These are phyloP conservation scores for Lerema accius DNA, from an alignment of 1,140 invertebrate species.

Conservation along the genomic window DNA sequence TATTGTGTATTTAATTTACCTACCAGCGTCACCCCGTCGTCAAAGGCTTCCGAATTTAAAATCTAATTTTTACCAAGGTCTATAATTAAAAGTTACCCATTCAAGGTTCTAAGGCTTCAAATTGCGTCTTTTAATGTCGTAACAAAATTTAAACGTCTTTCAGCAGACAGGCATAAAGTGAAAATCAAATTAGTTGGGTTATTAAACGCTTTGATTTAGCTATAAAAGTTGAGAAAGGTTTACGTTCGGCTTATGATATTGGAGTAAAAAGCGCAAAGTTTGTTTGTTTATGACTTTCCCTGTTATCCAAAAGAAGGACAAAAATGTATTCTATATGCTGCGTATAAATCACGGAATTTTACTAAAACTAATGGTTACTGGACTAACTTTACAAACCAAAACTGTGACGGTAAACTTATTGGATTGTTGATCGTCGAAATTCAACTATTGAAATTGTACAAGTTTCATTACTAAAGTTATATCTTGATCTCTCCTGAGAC, in stretches of 20 bases:
- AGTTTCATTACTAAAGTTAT: too few relatives aligned
- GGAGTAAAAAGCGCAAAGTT: constrained; percentile 2
- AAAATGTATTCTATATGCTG: too few relatives aligned
- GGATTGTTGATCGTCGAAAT: too few relatives aligned
- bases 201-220: constrained; percentile 24
- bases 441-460: too few relatives aligned
- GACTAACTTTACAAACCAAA: too few relatives aligned
- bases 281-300: background rate
- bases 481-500: too few relatives aligned
- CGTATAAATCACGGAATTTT: too few relatives aligned
- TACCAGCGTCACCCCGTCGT: background rate
- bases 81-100: constrained; percentile 31
- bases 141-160: constrained; percentile 34
- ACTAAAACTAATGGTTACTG: too few relatives aligned
- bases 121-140: constrained; percentile 33
- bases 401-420: too few relatives aligned
- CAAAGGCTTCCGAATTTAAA: constrained; percentile 21
- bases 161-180: constrained; percentile 27
- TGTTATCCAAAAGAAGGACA: background rate
- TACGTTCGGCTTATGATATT: background rate
- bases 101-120: constrained; percentile 20
- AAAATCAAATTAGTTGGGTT: constrained; percentile 33
- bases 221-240: constrained; percentile 25
- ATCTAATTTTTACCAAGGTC: constrained; percentile 25
- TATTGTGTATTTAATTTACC: background rate